These are phyloP conservation scores for Notolabrus celidotus DNA, from an alignment of 2,797 vertebrate genomes.

Conservation along the genomic window DNA sequence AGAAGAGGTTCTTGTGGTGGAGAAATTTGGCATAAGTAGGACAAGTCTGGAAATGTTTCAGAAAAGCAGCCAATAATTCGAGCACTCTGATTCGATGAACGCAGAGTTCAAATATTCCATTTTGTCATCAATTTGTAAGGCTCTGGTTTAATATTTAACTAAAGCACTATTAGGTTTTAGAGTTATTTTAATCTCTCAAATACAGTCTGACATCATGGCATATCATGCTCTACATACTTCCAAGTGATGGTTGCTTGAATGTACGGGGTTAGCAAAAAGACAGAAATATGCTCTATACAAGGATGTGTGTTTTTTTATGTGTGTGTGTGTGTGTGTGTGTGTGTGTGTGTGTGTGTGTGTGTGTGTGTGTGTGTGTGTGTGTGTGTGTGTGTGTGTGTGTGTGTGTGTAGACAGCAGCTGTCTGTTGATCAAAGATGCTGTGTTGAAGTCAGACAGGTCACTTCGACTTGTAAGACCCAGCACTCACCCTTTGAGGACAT, in stretches of 20 bases:
- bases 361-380: constrained; percentile 6
- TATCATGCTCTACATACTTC: not conserved
- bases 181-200: not conserved
- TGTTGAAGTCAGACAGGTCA: constrained; percentile 69
- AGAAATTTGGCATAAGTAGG: constrained; percentile 2
- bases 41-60: not conserved
- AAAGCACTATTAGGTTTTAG: not conserved
- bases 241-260: not conserved
- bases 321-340: constrained; percentile 7
- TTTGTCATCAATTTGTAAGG: constrained; percentile 2
- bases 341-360: not conserved
- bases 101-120: not conserved
- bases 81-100: not conserved
- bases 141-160: constrained; percentile 1
- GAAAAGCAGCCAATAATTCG: not conserved
- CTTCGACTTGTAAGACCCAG: constrained; percentile 41
- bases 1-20: not conserved
- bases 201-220: not conserved
- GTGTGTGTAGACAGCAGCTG: constrained; percentile 53
- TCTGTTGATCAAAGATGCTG: constrained; percentile 43
- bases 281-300: not conserved
- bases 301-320: too few relatives aligned
- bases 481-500: constrained; percentile 41
- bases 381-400: not conserved
- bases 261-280: not conserved